Evolutionary conservation across 2,113 vertebrate species (phyloP).

Genomic region (Tor tambroides): DNA sequence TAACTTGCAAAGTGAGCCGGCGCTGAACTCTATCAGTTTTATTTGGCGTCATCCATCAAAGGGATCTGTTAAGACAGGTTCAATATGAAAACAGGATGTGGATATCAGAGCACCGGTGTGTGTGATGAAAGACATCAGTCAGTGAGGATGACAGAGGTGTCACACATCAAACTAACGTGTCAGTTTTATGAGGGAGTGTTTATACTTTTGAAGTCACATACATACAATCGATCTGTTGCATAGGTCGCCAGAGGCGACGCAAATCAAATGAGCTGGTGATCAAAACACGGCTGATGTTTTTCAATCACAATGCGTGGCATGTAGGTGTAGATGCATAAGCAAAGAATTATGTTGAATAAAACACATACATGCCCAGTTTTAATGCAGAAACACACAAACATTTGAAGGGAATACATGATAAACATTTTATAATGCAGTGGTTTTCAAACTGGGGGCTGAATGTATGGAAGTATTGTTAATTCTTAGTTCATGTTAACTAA

Average conservation of each 20-base stretch:
- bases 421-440: not conserved
- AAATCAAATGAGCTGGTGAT: not conserved
- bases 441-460: too few species aligned
- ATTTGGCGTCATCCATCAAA: conserved; percentile 47
- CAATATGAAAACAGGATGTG: conserved; percentile 49
- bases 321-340: not conserved
- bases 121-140: conserved; percentile 56
- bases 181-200: conserved; percentile 59
- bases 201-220: conserved; percentile 37
- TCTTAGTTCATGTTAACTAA: too few species aligned
- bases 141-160: conserved; percentile 62
- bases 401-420: not conserved
- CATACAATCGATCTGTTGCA: conserved; percentile 36
- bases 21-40: not conserved
- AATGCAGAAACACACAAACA: not conserved
- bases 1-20: not conserved
- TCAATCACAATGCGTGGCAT: not conserved
- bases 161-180: conserved; percentile 65
- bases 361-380: not conserved
- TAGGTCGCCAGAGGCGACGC: conserved; percentile 43
- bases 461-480: too few species aligned
- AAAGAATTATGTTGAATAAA: not conserved
- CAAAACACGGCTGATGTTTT: conserved; percentile 3
- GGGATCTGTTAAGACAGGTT: conserved; percentile 33
- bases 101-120: conserved; percentile 53